phyloP scores from a whole-genome alignment of 92 coral and sea anemone genomes.

The Porites evermanni region DNA sequence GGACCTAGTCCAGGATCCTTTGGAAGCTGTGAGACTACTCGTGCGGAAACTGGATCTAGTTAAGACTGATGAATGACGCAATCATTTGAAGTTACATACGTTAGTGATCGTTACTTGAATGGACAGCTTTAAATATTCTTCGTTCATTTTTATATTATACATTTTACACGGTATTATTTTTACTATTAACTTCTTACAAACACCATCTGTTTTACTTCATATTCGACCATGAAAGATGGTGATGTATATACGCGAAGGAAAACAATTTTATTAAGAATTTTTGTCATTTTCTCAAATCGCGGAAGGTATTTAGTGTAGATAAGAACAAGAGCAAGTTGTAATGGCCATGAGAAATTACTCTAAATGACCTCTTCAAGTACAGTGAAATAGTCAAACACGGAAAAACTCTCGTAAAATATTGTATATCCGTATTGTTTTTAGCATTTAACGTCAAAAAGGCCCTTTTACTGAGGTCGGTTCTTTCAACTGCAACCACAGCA shows the following conservation, averaged over 20 bases:
- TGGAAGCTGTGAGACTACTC: slow-evolving; percentile 82
- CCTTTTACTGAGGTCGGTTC: no score
- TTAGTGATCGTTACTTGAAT: neutral
- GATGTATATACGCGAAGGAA: neutral
- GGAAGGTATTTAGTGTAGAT: no score
- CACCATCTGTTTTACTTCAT: neutral
- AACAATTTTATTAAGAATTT: neutral
- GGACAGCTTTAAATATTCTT: neutral
- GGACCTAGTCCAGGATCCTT: slow-evolving; percentile 76
- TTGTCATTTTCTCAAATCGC: neutral
- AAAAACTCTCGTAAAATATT: no score
- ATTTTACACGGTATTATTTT: neutral
- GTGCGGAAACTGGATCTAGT: slow-evolving; percentile 42
- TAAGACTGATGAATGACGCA: neutral
- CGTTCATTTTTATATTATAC: neutral
- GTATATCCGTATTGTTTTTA: no score
- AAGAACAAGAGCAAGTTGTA: no score
- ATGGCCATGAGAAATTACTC: no score
- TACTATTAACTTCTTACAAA: neutral
- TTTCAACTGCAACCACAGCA: neutral
- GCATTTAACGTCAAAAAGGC: no score
- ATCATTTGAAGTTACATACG: neutral
- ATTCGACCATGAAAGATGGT: neutral
- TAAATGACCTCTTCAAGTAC: no score
- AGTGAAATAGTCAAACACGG: no score